These are phyloP conservation scores for Acheta domesticus DNA, from an alignment of 2,888 invertebrate species.

Conservation along the genomic window DNA sequence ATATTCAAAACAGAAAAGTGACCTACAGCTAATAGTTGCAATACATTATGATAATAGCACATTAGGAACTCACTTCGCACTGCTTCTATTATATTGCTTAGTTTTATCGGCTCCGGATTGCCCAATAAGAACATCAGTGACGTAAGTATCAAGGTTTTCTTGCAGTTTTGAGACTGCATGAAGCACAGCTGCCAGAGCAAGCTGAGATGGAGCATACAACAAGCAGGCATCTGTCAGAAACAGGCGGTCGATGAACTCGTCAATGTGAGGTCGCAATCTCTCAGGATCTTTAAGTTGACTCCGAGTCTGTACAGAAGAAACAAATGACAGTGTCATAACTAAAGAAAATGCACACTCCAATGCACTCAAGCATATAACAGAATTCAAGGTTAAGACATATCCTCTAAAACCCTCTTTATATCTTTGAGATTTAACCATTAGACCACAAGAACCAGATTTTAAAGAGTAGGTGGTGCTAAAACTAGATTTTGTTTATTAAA, in stretches of 20 bases:
- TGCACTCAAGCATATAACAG: too few relatives aligned
- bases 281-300: conserved; percentile 77
- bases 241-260: conserved; percentile 84
- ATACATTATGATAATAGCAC: conserved; percentile 51
- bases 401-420: too few relatives aligned
- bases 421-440: too few relatives aligned
- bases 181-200: conserved; percentile 84
- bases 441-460: too few relatives aligned
- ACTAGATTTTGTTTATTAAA: too few relatives aligned
- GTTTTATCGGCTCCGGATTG: conserved; percentile 62
- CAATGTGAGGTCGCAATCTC: conserved; percentile 74
- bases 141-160: conserved; percentile 87
- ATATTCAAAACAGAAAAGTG: too few relatives aligned
- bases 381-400: too few relatives aligned
- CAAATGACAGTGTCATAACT: too few relatives aligned
- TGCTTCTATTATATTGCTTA: conserved; percentile 80
- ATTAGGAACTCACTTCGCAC: conserved; percentile 84
- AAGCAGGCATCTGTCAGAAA: conserved; percentile 89
- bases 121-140: conserved; percentile 80
- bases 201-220: conserved; percentile 92
- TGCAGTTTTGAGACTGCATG: conserved; percentile 89
- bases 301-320: conserved; percentile 45
- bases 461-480: too few relatives aligned
- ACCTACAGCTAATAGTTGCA: too few relatives aligned
- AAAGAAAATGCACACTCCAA: too few relatives aligned